Evolutionary conservation across 1,140 invertebrate genomes (phyloP).

Genomic region (Diplogasteroides magnus): DNA sequence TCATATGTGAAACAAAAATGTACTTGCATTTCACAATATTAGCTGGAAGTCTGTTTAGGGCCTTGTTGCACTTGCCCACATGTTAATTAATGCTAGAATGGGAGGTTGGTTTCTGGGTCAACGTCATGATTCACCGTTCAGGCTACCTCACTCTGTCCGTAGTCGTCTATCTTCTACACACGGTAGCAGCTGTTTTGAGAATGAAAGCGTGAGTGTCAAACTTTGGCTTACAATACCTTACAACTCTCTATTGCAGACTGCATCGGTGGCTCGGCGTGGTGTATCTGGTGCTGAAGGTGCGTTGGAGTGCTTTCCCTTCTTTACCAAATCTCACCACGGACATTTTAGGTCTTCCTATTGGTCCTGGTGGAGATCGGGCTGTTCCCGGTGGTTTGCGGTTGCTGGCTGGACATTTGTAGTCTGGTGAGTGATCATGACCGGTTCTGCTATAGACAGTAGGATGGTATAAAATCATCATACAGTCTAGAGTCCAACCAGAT

Average conservation of each 20-base stretch:
- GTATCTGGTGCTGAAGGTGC: conserved; percentile 91
- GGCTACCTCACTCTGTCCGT: conserved; percentile 87
- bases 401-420: conserved; percentile 98
- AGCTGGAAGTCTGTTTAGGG: too few relatives aligned
- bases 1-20: too few relatives aligned
- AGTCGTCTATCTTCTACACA: conserved; percentile 75
- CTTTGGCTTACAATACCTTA: neutral
- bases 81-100: too few relatives aligned
- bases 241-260: conserved; percentile 56
- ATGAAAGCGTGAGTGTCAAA: conserved; percentile 64
- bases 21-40: too few relatives aligned
- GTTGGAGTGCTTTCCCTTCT: too few relatives aligned
- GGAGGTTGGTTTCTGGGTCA: too few relatives aligned
- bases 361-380: conserved; percentile 92
- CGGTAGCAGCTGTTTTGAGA: conserved; percentile 65
- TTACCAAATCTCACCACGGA: too few relatives aligned
- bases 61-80: too few relatives aligned
- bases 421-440: conserved; percentile 59
- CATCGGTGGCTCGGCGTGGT: conserved; percentile 82
- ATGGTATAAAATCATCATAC: too few relatives aligned
- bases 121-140: conserved; percentile 45
- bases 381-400: conserved; percentile 90
- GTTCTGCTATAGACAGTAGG: too few relatives aligned
- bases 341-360: too few relatives aligned
- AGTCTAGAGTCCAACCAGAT: too few relatives aligned